phyloP scores from a whole-genome alignment of 2,113 vertebrate species.

The Grantiella picta region DNA sequence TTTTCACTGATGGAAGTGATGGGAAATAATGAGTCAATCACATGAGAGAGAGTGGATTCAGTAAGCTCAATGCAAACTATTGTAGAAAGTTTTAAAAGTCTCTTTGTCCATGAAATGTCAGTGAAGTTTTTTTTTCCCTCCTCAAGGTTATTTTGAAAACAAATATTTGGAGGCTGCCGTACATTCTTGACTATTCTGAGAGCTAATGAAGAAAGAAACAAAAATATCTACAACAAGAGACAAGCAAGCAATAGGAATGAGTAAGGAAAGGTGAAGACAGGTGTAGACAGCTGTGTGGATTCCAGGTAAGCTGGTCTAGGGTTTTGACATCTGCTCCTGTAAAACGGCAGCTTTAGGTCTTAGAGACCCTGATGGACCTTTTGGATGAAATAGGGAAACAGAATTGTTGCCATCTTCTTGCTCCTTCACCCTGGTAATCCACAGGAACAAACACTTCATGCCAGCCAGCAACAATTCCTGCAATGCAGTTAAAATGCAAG shows the following conservation, averaged over 20 bases:
- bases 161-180: neutral
- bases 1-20: constrained; percentile 42
- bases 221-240: neutral
- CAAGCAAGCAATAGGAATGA: neutral
- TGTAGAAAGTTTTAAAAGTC: constrained; percentile 13
- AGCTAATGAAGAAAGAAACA: neutral
- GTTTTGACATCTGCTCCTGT: neutral
- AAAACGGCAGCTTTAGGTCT: neutral
- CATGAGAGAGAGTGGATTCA: neutral
- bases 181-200: neutral
- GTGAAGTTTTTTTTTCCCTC: neutral
- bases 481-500: neutral
- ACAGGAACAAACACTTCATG: neutral
- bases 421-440: neutral
- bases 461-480: neutral
- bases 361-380: neutral
- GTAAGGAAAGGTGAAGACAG: neutral
- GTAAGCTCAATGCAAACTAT: constrained; percentile 27
- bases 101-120: neutral
- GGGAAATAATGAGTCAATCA: constrained; percentile 32
- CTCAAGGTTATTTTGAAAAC: neutral
- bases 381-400: neutral
- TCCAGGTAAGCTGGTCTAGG: neutral
- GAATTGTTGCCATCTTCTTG: neutral
- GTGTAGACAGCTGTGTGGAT: neutral